Conservation (phyloP, 2,113 vertebrate genomes). For the Megalops atlanticus region DNA sequence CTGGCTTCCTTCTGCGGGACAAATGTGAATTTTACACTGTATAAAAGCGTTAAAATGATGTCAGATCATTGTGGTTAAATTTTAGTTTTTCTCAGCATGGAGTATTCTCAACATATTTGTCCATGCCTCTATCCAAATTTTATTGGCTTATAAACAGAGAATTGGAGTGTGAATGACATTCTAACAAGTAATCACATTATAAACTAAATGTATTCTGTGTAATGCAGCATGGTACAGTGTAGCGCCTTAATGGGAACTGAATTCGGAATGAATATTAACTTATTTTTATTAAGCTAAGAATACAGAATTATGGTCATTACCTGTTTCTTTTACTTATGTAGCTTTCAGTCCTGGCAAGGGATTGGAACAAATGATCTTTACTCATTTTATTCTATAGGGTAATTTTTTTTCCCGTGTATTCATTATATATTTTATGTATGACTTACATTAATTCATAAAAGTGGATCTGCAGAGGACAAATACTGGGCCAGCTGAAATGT, state of each 20-base stretch:
- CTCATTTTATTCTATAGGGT: too few species aligned
- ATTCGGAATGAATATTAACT: too few species aligned
- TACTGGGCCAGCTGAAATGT: not conserved
- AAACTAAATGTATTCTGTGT: too few species aligned
- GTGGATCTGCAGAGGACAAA: not conserved
- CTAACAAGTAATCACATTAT: not conserved
- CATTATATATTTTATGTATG: not conserved
- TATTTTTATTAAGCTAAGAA: too few species aligned
- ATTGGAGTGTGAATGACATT: not conserved
- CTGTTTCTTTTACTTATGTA: not conserved
- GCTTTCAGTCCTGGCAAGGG: not conserved
- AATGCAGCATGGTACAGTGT: too few species aligned
- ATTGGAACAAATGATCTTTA: not conserved
- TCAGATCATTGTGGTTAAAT: not conserved
- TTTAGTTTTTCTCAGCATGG: not conserved
- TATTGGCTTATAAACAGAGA: not conserved
- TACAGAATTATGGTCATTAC: not conserved
- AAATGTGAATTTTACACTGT: not conserved
- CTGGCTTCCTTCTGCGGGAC: not conserved
- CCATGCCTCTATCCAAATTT: not conserved
- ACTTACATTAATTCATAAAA: not conserved
- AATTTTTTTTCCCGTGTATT: not conserved
- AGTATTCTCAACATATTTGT: too few species aligned
- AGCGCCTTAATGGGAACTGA: too few species aligned
- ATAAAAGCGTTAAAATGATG: not conserved